Base-by-base conservation (phyloP, 2,113 vertebrate species). In the Ramphastos sulfuratus region DNA sequence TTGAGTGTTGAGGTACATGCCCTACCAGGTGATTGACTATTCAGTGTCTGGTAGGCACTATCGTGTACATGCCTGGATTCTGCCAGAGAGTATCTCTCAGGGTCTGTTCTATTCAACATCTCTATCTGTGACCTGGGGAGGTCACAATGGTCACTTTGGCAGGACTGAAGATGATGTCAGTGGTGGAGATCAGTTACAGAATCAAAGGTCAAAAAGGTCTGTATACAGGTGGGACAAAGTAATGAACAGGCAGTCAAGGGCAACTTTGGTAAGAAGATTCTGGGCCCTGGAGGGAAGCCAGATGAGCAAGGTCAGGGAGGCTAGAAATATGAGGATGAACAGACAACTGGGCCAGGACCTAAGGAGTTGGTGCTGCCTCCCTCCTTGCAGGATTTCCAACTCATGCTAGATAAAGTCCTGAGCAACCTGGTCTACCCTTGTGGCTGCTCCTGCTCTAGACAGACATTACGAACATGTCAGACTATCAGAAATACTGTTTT, bases 201-300 rank as follows among this genome's bases (percentile, higher is more conserved):
- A 52, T 24, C 50, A 52, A 21, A 52, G 4, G 1, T 8, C 31
- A 48, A 15, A 0, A 1, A 18, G 8, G 2, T 3, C 6, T 7
- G 10, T 10, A 9, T 46, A 20, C 10, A 23, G 5, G 10, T 25
- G 21, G 2, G 15, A 4, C 17, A 79, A 31, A 31, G 6, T 46
- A 79, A 48, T 4, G 17, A 6, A 5, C 8, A 64, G 16, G 10
- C 0, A 1, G 6, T 10, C 10, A 42, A 12, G 10, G 12, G 1
- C 6, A 64, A 4, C 18, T 55, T 48, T 42, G 15, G 1, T 0
- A 35, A 74, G 12, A 69, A 64, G 18, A 15, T 5, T 48, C 33
- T 67, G 30, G 13, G 4, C 4, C 23, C 39, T 39, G 27, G 4
- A 39, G 5, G 10, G 8, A 86, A 52, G 24, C 6, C 10, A 31